Conservation (phyloP, 2,113 vertebrate genomes). For the Malurus melanocephalus region DNA sequence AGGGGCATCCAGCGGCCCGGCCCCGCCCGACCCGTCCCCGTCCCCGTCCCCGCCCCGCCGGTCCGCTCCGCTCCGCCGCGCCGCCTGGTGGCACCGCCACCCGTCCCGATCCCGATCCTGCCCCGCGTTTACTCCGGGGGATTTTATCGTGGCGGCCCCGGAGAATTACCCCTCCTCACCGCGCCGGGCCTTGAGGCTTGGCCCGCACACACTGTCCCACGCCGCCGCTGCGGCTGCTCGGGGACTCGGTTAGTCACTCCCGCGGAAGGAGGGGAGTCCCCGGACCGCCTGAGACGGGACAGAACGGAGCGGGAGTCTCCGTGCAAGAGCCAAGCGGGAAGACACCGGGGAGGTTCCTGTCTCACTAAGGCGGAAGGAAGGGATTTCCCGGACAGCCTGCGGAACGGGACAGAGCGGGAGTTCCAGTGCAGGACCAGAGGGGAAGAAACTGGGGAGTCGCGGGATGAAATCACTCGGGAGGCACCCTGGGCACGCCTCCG, state of each 20-base stretch:
- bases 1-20: background rate
- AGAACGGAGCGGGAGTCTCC: background rate
- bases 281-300: background rate
- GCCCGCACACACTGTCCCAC: background rate
- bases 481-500: background rate
- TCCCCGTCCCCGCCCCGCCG: no score
- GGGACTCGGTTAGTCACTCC: background rate
- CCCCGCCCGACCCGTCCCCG: background rate
- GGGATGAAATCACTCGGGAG: background rate
- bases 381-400: background rate
- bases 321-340: background rate
- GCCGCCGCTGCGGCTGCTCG: no score
- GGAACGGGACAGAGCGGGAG: background rate
- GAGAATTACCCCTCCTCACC: background rate
- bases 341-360: background rate
- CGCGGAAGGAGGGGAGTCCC: background rate
- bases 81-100: background rate
- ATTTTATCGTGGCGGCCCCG: fast-evolving
- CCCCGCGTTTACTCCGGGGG: background rate
- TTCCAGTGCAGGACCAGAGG: background rate
- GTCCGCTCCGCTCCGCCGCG: background rate
- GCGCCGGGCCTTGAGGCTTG: background rate
- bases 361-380: no score
- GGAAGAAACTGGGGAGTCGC: background rate
- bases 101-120: no score